Percentiles rank a stretch among this genome's conserved stretches.
Conservation (phyloP, 2,113 vertebrate genomes). For the Varanus salvator region DNA sequence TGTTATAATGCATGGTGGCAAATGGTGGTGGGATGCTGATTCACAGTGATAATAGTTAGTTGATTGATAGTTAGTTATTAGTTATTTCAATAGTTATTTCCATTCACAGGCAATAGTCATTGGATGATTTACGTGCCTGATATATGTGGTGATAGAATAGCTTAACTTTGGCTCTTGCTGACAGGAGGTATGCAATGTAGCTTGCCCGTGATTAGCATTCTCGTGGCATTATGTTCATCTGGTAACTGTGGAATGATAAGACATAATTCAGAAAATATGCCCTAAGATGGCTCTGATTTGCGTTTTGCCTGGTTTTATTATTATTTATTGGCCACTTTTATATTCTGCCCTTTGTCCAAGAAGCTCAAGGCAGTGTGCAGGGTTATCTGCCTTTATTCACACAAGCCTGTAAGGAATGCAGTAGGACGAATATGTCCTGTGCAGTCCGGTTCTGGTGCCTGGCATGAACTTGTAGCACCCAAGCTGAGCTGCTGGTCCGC, state of each 20-base stretch:
- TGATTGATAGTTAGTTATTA: neutral
- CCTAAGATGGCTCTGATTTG: neutral
- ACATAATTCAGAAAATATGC: neutral
- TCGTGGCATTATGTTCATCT: neutral
- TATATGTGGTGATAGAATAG: slow-evolving; percentile 13
- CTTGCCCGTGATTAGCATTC: neutral
- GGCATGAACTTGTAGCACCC: neutral
- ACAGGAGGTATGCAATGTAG: slow-evolving; percentile 1
- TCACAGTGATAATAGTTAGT: neutral
- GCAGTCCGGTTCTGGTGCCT: neutral
- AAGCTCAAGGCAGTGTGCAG: neutral
- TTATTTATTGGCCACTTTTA: neutral
- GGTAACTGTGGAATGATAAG: neutral
- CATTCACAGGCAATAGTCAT: neutral
- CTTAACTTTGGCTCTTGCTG: slow-evolving; percentile 17
- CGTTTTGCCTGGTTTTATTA: neutral
- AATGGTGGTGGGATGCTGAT: slow-evolving; percentile 7
- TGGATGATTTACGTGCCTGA: slow-evolving; percentile 11
- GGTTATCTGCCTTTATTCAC: neutral
- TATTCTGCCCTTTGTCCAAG: neutral
- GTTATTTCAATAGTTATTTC: neutral
- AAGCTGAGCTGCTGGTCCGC: too few relatives aligned
- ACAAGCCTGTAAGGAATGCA: neutral
- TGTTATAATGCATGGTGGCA: slow-evolving; percentile 2
- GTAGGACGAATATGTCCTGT: neutral